These are phyloP conservation scores for Oncorhynchus kisutch DNA, from an alignment of 2,113 vertebrate genomes.

Conservation along the genomic window DNA sequence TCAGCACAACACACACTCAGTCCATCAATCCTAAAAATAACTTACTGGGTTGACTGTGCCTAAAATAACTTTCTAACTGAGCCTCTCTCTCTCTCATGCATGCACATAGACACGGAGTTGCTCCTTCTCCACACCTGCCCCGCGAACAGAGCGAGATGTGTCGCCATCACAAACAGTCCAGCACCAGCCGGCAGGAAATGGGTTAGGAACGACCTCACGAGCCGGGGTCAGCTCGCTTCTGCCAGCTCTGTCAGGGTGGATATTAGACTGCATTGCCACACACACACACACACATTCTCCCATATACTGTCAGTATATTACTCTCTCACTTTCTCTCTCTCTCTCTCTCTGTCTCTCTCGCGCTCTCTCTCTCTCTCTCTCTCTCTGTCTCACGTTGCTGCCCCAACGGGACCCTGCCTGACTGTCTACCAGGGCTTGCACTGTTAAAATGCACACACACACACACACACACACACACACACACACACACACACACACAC, in stretches of 20 bases:
- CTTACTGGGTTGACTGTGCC: constrained; percentile 46
- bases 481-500: no score
- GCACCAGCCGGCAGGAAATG: constrained; percentile 24
- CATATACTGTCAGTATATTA: no score
- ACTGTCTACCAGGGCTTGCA: no score
- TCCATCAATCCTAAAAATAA: constrained; percentile 75
- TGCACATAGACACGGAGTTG: constrained; percentile 13
- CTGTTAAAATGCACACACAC: no score
- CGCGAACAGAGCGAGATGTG: background rate
- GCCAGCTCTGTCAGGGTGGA: background rate
- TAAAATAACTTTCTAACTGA: constrained; percentile 62
- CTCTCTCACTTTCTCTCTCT: no score
- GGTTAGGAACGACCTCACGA: constrained; percentile 50
- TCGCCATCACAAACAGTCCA: constrained; percentile 55
- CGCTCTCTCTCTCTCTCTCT: no score
- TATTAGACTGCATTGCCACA: background rate
- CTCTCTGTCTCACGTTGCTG: no score
- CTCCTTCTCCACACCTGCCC: constrained; percentile 47
- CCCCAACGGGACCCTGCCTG: no score
- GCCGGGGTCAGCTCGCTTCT: constrained; percentile 47
- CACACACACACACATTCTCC: no score
- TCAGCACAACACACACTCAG: constrained; percentile 53
- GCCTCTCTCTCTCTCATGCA: constrained; percentile 4
- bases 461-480: no score
- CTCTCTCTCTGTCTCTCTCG: no score